Base-by-base conservation (phyloP, 1,140 invertebrate species). In the Neelides sp. region DNA sequence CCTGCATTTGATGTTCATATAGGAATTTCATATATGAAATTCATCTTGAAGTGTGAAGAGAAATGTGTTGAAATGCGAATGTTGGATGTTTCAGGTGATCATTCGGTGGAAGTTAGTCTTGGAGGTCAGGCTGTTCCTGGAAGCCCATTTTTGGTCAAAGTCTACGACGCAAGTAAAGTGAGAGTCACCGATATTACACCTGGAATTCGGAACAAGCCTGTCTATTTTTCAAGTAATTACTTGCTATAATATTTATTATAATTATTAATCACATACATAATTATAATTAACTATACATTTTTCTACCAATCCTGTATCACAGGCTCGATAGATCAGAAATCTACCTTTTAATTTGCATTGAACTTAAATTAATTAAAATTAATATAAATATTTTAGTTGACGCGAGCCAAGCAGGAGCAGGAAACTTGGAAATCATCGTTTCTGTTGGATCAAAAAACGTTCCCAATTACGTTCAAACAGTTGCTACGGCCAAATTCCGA, bases 361-460 rank as follows among this genome's bases (percentile, higher is more conserved):
- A n/a, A n/a, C n/a, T n/a, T n/a, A n/a, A n/a, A n/a, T n/a, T n/a
- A n/a, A n/a, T n/a, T n/a, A n/a, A n/a, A n/a, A n/a, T n/a, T n/a
- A n/a, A n/a, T n/a, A n/a, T n/a, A n/a, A n/a, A n/a, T 8, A 23
- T 66, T 71, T 45, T 62, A 82, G 82, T 88, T 50, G 83, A 87
- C 65, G 82, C 82, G 24, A 80, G 77, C 56, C 75, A 80, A 68
- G 83, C 78, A 62, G 86, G 93, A 54, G 91, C 91, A 53, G 93
- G 93, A 30, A 95, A 96, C 69, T 71, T 97, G 57, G 93, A 98
- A 71, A 97, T 98, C 36, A 95, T 96, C 48, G 93, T 98, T 0
- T 90, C 91, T 1, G 91, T 95, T n/a, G 89, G 87, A 64, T 90
- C 90, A 3, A 80, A 89, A 63, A 98, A 97, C 72, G 93, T 98